These are phyloP conservation scores for Syrista parreyssii DNA, from an alignment of 2,888 invertebrate species.

Conservation along the genomic window DNA sequence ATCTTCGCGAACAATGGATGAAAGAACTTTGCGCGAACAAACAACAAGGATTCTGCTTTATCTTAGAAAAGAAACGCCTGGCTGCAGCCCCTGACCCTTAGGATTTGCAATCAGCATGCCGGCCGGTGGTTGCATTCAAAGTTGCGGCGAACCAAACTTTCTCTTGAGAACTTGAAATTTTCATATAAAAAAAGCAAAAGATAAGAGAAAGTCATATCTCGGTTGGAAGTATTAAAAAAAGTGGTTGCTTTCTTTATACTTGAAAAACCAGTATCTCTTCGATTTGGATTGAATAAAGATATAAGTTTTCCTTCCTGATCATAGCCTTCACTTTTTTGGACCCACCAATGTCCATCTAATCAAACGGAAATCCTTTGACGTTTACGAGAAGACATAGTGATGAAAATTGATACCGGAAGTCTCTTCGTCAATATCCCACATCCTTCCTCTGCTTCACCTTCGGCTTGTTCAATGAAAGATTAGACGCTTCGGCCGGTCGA, in stretches of 20 bases:
- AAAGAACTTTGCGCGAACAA: constrained; percentile 20
- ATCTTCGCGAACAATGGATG: constrained; percentile 13
- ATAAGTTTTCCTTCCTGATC: neutral
- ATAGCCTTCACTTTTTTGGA: neutral
- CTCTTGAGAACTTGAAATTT: neutral
- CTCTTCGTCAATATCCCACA: neutral
- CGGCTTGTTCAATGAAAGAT: neutral
- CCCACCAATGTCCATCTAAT: neutral
- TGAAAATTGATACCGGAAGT: neutral
- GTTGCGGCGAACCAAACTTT: neutral
- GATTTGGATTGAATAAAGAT: too few species aligned
- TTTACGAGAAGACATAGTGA: neutral
- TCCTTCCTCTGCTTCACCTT: neutral
- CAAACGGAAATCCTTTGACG: neutral
- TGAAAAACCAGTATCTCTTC: neutral
- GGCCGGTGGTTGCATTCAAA: neutral
- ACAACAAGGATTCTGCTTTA: constrained; percentile 19
- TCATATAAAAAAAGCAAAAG: neutral
- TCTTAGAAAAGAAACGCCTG: neutral
- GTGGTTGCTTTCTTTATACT: neutral
- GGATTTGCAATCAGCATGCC: constrained; percentile 1
- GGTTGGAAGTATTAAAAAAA: neutral
- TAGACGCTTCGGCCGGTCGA: neutral
- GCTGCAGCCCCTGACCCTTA: neutral
- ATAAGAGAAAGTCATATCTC: neutral